Conservation (phyloP, 2,888 invertebrate species). For the Sepioteuthis lessoniana region DNA sequence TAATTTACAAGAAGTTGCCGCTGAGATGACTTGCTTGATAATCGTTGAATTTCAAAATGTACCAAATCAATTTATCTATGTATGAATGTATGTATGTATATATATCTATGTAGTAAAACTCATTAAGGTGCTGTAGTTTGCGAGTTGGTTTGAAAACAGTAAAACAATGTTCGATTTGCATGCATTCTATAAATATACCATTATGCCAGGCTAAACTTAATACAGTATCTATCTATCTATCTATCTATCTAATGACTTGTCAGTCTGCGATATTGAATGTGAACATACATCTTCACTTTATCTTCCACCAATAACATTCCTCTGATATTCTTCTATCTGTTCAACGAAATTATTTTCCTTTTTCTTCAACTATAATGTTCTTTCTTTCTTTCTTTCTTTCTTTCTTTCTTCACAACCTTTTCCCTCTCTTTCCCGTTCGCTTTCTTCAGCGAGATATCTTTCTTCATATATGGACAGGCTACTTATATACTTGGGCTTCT, state of each 20-base stretch:
- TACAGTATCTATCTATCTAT: too few relatives aligned
- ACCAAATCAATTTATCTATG: neutral
- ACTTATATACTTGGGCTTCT: neutral
- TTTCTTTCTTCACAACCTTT: neutral
- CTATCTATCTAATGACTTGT: neutral
- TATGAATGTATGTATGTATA: neutral
- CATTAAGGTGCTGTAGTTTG: too few relatives aligned
- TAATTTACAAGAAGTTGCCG: too few relatives aligned
- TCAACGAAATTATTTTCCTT: neutral
- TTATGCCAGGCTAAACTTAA: too few relatives aligned
- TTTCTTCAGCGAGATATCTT: neutral
- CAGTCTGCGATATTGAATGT: neutral
- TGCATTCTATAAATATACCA: too few relatives aligned
- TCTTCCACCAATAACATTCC: too few relatives aligned
- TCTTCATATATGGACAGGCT: constrained; percentile 17
- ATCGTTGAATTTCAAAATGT: too few relatives aligned
- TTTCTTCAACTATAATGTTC: neutral
- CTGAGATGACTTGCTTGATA: too few relatives aligned
- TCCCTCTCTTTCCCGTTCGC: neutral
- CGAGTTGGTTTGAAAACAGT: too few relatives aligned
- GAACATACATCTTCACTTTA: neutral
- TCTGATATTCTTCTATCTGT: too few relatives aligned
- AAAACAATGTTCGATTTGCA: too few relatives aligned
- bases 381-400: neutral
- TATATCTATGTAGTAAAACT: too few relatives aligned